A percentile compares a stretch with the other conserved stretches of the same genome.
Conservation (phyloP, 1,140 invertebrate genomes). For the Chironomus striatipennis region DNA sequence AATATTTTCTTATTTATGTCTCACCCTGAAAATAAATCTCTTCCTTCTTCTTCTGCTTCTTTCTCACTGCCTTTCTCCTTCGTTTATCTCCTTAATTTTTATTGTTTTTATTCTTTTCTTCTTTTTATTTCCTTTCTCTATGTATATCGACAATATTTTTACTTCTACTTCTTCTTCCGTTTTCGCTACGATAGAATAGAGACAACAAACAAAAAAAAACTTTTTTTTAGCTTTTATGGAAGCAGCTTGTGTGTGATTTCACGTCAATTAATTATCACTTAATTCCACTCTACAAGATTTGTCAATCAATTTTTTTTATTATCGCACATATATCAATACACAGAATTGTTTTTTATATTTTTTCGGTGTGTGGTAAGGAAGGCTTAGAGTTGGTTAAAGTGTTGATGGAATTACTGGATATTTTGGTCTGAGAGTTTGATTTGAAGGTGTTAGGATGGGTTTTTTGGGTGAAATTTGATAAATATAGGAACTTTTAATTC, state of each 20-base stretch:
- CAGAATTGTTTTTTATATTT: no score
- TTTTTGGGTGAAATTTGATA: no score
- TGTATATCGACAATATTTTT: not conserved
- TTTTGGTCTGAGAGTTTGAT: no score
- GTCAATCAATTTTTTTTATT: not conserved
- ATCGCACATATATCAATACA: no score
- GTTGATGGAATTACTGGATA: not conserved
- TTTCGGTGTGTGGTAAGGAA: no score
- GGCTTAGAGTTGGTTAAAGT: not conserved
- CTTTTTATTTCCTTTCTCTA: no score
- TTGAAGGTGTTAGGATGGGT: no score
- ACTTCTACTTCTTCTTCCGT: not conserved
- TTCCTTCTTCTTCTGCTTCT: no score
- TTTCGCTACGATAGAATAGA: not conserved
- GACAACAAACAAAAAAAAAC: no score
- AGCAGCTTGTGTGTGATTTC: not conserved
- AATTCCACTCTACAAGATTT: constrained; percentile 7
- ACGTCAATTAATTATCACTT: constrained; percentile 5
- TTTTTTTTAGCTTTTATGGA: not conserved
- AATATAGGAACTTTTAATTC: no score
- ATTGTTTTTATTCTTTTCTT: not conserved
- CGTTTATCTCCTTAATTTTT: not conserved
- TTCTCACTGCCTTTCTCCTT: not conserved
- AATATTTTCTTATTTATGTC: no score
- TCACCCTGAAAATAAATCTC: no score